Evolutionary conservation across 2,888 invertebrate species (phyloP), one percentile per base, ranked within the genome.

Genomic region (Eudemis profundana): DNA sequence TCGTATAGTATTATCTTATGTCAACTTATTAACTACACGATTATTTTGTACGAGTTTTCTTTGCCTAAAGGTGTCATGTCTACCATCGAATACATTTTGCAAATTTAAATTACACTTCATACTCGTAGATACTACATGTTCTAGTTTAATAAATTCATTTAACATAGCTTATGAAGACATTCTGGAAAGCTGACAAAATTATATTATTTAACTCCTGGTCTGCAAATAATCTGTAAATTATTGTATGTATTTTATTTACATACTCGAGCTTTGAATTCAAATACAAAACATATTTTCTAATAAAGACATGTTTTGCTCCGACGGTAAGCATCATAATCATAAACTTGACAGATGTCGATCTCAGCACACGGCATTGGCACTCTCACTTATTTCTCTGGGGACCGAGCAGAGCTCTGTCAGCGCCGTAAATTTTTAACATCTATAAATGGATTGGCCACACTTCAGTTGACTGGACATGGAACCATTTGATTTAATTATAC

Each of bases 291-390:
- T 33, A 8, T 8, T 33, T 12, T 33, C 7, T 33, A 33, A 15
- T 42, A 15, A 15, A 42, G 15, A 4, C 17, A 5, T 17, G 14
- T 19, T 17, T 40, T 49, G 23, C 38, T 49, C 27, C 15, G 38
- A n/a, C 14, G 27, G 29, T 46, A 38, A 60, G 40, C 42, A 53
- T 27, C 46, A 53, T 49, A 61, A 53, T 27, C 46, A 53, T 49
- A 61, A 60, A 61, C 46, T 47, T 62, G 53, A 56, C 46, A 46
- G 17, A 60, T 50, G 47, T 65, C 60, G 49, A 60, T 51, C 36
- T 65, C 42, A 46, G 38, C 38, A 51, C 38, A 21, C 60, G 33
- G 27, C 23, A 65, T 50, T 29, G 50, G 38, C 51, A 47, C 51
- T 61, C 46, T 38, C 59, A 19, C 29, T 53, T 51, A 51, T 60